Conservation (phyloP, 1,140 invertebrate genomes). For the Drosophila ohnishii region DNA sequence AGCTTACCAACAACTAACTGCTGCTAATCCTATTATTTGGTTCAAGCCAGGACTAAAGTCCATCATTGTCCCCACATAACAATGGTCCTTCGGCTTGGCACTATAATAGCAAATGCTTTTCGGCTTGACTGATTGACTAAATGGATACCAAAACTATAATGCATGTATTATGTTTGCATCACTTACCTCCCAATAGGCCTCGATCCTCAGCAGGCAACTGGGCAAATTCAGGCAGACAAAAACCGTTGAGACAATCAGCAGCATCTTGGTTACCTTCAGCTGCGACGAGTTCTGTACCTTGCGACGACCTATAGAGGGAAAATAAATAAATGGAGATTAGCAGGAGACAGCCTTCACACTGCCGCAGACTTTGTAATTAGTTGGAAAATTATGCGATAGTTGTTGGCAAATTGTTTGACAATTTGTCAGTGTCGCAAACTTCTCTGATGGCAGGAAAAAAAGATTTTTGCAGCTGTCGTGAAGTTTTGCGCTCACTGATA, state of each 20-base stretch:
- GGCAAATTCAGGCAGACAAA: constrained; percentile 92
- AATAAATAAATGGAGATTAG: constrained; percentile 10
- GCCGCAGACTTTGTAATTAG: constrained; percentile 37
- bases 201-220: constrained; percentile 86
- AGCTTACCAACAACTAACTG: neutral
- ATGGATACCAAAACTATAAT: neutral
- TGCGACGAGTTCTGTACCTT: constrained; percentile 84
- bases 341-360: constrained; percentile 6
- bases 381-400: constrained; percentile 41
- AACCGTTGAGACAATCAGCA: constrained; percentile 90
- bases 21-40: constrained; percentile 22
- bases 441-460: constrained; percentile 8
- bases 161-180: neutral
- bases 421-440: constrained; percentile 48
- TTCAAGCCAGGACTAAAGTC: constrained; percentile 1
- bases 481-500: neutral
- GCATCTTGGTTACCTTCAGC: constrained; percentile 90
- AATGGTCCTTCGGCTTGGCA: neutral
- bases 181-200: constrained; percentile 86
- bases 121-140: constrained; percentile 3
- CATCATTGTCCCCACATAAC: constrained; percentile 16
- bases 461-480: constrained; percentile 17
- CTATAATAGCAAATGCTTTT: neutral
- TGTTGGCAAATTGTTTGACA: constrained; percentile 41
- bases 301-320: constrained; percentile 50